Evolutionary conservation across 2,113 vertebrate genomes (phyloP).

Genomic region (Psettodes erumei): DNA sequence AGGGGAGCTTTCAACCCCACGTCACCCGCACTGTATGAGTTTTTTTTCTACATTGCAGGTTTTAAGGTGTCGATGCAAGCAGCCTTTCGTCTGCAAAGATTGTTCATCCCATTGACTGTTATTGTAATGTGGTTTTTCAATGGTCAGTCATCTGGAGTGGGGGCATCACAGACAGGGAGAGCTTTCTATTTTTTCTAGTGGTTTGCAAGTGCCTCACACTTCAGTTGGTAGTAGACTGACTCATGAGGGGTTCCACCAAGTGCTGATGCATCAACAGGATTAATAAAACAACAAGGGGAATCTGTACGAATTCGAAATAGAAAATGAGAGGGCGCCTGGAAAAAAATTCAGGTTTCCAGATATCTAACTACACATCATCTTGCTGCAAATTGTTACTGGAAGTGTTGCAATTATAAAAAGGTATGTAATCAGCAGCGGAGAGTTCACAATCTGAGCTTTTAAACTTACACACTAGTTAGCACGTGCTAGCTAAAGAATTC

Average conservation of each 20-base stretch:
- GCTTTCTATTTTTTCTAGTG: background rate
- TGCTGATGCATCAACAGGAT: background rate
- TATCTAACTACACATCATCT: conserved; percentile 6
- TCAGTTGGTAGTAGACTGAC: background rate
- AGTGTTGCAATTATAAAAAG: conserved; percentile 3
- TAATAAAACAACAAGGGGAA: conserved; percentile 1
- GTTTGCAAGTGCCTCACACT: background rate
- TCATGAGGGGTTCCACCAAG: conserved; percentile 24
- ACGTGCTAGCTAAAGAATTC: background rate
- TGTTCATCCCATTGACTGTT: conserved; percentile 1
- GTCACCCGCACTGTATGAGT: conserved; percentile 16
- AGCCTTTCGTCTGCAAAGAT: conserved; percentile 18
- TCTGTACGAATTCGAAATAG: background rate
- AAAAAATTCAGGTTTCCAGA: background rate
- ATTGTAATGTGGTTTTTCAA: conserved; percentile 15
- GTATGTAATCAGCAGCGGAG: background rate
- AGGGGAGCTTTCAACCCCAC: background rate
- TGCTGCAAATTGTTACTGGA: background rate
- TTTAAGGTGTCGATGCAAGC: conserved; percentile 20
- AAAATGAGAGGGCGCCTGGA: background rate
- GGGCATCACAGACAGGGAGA: background rate
- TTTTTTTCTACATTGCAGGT: conserved; percentile 17
- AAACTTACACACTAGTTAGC: background rate
- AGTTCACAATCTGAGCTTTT: background rate
- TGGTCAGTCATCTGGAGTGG: conserved; percentile 20